phyloP scores from a whole-genome alignment of 2,888 invertebrate genomes.

The Rhaphigaster nebulosa region DNA sequence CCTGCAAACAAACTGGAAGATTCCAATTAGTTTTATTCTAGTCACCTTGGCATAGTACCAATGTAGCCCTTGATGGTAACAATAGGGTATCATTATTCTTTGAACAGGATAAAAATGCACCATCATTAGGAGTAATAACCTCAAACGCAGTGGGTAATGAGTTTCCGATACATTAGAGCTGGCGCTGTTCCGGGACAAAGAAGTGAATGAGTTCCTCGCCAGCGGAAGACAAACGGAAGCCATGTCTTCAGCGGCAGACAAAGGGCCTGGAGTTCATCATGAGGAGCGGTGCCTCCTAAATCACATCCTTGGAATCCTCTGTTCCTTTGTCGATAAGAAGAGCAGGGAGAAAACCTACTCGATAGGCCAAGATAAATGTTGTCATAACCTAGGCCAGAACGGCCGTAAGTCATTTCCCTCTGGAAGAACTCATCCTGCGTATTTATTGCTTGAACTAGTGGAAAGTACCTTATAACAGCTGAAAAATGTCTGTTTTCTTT shows the following conservation, averaged over 20 bases:
- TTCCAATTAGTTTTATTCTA: too few species aligned
- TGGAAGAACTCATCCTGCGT: background rate
- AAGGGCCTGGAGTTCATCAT: background rate
- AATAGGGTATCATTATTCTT: background rate
- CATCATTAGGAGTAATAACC: background rate
- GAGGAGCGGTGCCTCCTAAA: conserved; percentile 3
- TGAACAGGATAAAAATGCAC: background rate
- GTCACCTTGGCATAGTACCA: too few species aligned
- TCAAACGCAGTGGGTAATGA: background rate
- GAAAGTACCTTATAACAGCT: background rate
- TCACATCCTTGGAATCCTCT: background rate
- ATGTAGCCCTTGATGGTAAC: background rate
- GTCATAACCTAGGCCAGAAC: conserved; percentile 12
- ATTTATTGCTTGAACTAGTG: background rate
- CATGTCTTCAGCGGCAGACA: background rate
- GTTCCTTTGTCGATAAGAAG: conserved; percentile 34
- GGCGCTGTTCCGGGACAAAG: background rate
- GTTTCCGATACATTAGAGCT: background rate
- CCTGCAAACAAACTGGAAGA: too few species aligned
- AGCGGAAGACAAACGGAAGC: conserved; percentile 33
- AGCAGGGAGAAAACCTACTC: background rate
- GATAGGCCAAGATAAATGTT: conserved; percentile 23
- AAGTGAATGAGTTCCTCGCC: background rate
- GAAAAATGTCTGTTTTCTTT: background rate
- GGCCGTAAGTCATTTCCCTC: conserved; percentile 23